Percentiles rank a stretch among this genome's conserved stretches.
Evolutionary conservation across 1,140 invertebrate genomes (phyloP).

Genomic region (Hydropsyche tenuis): DNA sequence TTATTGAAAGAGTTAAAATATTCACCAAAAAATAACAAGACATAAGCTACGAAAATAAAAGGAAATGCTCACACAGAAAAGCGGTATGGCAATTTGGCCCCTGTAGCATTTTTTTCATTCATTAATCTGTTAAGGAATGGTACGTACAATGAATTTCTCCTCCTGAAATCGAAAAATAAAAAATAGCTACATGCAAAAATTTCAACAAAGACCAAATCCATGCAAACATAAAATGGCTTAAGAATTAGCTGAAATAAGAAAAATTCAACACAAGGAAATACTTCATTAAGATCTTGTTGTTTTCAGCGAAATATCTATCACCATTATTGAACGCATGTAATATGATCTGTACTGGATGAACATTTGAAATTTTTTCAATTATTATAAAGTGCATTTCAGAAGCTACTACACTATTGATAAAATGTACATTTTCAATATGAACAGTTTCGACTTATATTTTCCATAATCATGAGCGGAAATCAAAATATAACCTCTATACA

Average conservation of each 20-base stretch:
- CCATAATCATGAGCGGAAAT: no score
- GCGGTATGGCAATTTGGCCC: conserved; percentile 63
- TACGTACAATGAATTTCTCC: conserved; percentile 61
- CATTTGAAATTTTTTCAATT: no score
- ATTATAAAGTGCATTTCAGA: no score
- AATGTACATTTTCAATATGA: no score
- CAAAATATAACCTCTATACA: neutral
- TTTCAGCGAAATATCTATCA: no score
- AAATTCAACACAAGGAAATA: no score
- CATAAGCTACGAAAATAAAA: conserved; percentile 53
- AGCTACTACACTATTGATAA: no score
- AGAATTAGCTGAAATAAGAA: neutral
- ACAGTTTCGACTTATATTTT: no score
- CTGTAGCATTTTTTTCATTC: conserved; percentile 57
- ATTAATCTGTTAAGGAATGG: conserved; percentile 63
- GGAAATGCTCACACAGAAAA: conserved; percentile 63
- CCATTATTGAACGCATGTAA: no score
- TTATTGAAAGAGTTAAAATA: neutral
- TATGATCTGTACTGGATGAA: no score
- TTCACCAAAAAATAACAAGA: neutral
- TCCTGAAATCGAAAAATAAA: conserved; percentile 58
- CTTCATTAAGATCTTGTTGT: no score
- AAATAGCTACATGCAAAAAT: conserved; percentile 46
- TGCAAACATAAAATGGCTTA: neutral
- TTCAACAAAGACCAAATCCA: conserved; percentile 36